Evolutionary conservation across 2,888 invertebrate species (phyloP), one percentile per base, ranked within the genome.

Genomic region (Agapostemon virescens): DNA sequence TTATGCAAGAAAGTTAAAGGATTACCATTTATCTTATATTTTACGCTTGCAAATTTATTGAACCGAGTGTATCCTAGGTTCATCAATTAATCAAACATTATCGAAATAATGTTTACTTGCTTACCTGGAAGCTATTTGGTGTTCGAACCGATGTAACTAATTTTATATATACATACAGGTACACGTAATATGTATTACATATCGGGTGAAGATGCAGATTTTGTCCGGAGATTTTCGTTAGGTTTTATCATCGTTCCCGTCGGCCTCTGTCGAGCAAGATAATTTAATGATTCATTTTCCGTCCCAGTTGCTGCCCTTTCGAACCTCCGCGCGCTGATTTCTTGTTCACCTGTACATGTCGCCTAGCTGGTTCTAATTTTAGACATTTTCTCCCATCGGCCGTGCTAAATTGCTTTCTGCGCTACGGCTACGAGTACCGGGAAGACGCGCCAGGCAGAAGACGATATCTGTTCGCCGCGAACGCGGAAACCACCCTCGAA

Each of bases 251-350:
- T n/a, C 42, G 23, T 23, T 33, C 38, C 11, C 40, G 20, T 45
- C n/a, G 40, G 71, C 26, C 72, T 71, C 49, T 26, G 30, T n/a
- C 55, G 68, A 78, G 74, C 71, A 72, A 52, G 74, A 42, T 76
- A 79, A 73, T 79, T 80, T 76, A 76, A 82, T 70, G 82, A 80
- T 77, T 77, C 73, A 70, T 70, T 33, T 69, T 76, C 38, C 63
- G 71, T 77, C 58, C 63, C 68, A 69, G 26, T 76, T 70, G 30
- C 49, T 30, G 26, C 26, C 17, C 42, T 64, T 68, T 70, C 55
- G 63, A 52, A 49, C 58, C 73, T 70, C 58, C 69, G 20, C 49
- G 40, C 40, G 49, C 20, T 52, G 80, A 80, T 82, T 67, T 70
- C 80, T 67, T 42, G 58, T n/a, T 74, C 79, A 70, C 73, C 81